Percentiles rank a stretch among this genome's conserved stretches.
These are phyloP conservation scores for Aulostomus chinensis DNA, from an alignment of 2,797 vertebrate species.

Conservation along the genomic window DNA sequence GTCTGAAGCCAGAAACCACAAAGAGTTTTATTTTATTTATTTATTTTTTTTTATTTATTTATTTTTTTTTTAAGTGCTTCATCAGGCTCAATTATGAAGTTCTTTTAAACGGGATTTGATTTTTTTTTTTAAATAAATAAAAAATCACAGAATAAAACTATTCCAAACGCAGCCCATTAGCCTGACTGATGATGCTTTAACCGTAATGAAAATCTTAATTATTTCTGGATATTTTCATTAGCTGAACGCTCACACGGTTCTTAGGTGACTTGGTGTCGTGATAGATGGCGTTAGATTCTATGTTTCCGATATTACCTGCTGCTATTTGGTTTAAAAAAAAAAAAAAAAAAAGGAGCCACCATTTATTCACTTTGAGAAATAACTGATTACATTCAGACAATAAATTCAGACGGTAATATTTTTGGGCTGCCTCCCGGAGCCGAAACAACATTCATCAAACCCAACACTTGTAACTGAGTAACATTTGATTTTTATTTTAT, in stretches of 20 bases:
- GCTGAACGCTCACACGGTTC: slow-evolving; percentile 6
- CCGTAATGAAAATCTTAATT: slow-evolving; percentile 36
- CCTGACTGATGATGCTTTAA: slow-evolving; percentile 44
- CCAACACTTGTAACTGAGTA: neutral
- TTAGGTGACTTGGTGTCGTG: neutral
- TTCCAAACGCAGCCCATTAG: slow-evolving; percentile 23
- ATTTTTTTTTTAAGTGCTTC: slow-evolving; percentile 10
- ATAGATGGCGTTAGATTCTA: slow-evolving; percentile 31
- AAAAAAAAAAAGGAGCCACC: too few species aligned
- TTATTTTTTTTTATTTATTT: too few species aligned
- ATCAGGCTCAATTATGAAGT: slow-evolving; percentile 22
- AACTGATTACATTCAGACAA: too few species aligned
- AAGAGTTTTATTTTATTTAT: neutral
- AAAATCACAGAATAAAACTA: too few species aligned
- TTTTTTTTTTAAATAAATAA: too few species aligned
- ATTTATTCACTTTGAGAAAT: too few species aligned
- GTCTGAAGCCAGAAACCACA: too few species aligned
- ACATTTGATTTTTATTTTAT: slow-evolving; percentile 18
- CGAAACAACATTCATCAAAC: slow-evolving; percentile 39
- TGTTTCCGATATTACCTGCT: slow-evolving; percentile 17
- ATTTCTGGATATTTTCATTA: slow-evolving; percentile 5
- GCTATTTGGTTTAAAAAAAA: slow-evolving; percentile 15
- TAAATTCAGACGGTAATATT: too few species aligned
- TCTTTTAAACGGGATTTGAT: slow-evolving; percentile 29
- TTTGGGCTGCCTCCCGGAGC: neutral